phyloP scores from a whole-genome alignment of 2,888 invertebrate species.

The Coenonympha arcania region DNA sequence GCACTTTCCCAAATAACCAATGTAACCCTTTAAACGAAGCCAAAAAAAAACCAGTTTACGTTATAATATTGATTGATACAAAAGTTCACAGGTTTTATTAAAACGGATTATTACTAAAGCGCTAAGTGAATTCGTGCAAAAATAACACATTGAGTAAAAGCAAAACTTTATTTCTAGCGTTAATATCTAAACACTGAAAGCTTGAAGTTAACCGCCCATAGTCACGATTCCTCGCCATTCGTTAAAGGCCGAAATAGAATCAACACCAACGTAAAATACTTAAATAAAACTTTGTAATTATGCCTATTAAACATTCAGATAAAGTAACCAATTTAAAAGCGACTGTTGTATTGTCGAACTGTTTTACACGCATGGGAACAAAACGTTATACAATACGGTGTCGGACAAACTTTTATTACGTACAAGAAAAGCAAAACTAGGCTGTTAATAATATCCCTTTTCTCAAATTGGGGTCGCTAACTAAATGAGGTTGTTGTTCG shows the following conservation, averaged over 20 bases:
- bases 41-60: neutral
- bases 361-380: conserved; percentile 7
- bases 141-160: conserved; percentile 17
- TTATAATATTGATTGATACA: neutral
- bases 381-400: neutral
- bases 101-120: neutral
- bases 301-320: conserved; percentile 20
- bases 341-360: neutral
- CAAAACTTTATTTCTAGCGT: conserved; percentile 8
- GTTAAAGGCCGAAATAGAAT: conserved; percentile 26
- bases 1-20: too few relatives aligned
- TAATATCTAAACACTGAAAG: conserved; percentile 19
- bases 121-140: conserved; percentile 13
- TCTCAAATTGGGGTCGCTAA: conserved; percentile 9
- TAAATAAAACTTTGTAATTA: conserved; percentile 21
- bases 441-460: conserved; percentile 2
- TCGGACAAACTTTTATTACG: neutral
- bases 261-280: conserved; percentile 21
- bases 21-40: neutral
- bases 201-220: conserved; percentile 21
- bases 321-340: conserved; percentile 20
- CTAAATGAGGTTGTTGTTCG: conserved; percentile 7
- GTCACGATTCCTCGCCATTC: conserved; percentile 26
- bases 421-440: conserved; percentile 3
- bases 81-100: neutral